phyloP scores from a whole-genome alignment of 2,888 invertebrate species.

The Noctuana brunneofusca region DNA sequence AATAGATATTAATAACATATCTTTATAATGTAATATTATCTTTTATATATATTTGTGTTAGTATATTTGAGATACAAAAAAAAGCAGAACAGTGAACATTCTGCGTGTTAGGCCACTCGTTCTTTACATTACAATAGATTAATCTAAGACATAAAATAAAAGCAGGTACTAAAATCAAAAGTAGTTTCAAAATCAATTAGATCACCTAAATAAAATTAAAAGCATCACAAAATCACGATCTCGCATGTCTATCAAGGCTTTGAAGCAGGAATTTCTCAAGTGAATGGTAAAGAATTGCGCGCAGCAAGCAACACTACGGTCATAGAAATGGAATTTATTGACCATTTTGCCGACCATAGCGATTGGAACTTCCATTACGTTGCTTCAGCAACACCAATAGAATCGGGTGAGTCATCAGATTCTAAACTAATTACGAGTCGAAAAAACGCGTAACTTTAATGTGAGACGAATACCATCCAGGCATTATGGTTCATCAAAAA shows the following conservation, averaged over 20 bases:
- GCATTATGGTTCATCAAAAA: constrained; percentile 62
- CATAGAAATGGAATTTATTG: constrained; percentile 33
- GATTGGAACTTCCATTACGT: constrained; percentile 55
- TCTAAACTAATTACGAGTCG: constrained; percentile 77
- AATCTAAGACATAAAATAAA: background rate
- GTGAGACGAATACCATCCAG: constrained; percentile 64
- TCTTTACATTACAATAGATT: background rate
- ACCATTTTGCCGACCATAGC: constrained; percentile 49
- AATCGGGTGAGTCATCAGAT: constrained; percentile 77
- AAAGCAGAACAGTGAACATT: background rate
- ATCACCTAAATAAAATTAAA: constrained; percentile 6
- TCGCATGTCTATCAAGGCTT: constrained; percentile 22
- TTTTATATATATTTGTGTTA: no score
- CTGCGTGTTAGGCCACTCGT: background rate
- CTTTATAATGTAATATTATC: no score
- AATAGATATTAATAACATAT: no score
- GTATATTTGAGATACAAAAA: no score
- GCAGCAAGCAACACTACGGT: constrained; percentile 10
- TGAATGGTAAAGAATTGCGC: constrained; percentile 14
- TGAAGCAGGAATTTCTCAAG: constrained; percentile 19
- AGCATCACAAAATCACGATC: constrained; percentile 47
- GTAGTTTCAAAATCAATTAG: constrained; percentile 1
- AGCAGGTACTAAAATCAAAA: background rate
- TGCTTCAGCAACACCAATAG: constrained; percentile 70
- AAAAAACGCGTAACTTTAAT: constrained; percentile 66